phyloP scores from a whole-genome alignment of 1,140 invertebrate species.

The Babylonia areolata region DNA sequence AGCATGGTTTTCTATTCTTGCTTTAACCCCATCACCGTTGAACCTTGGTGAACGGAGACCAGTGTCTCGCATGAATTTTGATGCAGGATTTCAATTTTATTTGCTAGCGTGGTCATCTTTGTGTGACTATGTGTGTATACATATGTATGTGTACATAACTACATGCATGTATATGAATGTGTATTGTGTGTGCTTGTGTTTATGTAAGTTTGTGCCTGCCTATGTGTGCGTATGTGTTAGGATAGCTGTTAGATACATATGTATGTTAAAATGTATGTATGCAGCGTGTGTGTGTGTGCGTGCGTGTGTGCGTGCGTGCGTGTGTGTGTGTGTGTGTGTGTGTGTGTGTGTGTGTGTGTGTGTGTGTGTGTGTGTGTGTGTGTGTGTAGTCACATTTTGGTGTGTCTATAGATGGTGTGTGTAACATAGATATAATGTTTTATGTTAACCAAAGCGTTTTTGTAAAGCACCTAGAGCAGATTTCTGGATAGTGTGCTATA shows the following conservation, averaged over 20 bases:
- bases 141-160: background rate
- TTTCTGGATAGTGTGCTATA: too few relatives aligned
- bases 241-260: too few relatives aligned
- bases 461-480: too few relatives aligned
- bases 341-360: slow-evolving; percentile 9
- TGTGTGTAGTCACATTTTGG: background rate
- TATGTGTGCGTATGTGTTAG: background rate
- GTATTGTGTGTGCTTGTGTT: background rate
- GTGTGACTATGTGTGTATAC: slow-evolving; percentile 3
- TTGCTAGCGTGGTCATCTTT: background rate
- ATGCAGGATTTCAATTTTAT: too few relatives aligned
- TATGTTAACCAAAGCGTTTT: too few relatives aligned
- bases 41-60: too few relatives aligned
- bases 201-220: background rate
- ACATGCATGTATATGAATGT: background rate
- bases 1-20: too few relatives aligned
- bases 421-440: too few relatives aligned
- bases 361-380: slow-evolving; percentile 11
- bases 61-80: too few relatives aligned
- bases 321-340: background rate
- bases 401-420: too few relatives aligned
- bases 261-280: too few relatives aligned
- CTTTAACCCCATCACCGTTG: too few relatives aligned
- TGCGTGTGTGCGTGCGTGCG: background rate
- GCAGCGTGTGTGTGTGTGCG: slow-evolving; percentile 9